Conservation (phyloP, 2,888 invertebrate genomes). For the Polietes domitor region DNA sequence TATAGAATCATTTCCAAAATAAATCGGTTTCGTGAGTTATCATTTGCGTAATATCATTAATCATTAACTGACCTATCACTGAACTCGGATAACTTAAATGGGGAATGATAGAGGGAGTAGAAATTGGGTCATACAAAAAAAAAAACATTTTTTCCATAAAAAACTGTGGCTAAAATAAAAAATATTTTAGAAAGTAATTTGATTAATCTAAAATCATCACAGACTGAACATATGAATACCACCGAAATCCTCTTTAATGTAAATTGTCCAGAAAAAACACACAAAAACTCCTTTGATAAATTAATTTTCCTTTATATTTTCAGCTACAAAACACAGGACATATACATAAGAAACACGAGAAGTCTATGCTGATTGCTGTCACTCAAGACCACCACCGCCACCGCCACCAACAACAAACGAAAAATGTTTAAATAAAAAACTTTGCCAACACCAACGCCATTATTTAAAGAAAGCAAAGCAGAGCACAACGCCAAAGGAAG, state of each 20-base stretch:
- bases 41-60: no score
- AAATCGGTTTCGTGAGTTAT: no score
- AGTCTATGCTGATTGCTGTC: not conserved
- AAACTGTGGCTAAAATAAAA: no score
- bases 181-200: no score
- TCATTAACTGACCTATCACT: no score
- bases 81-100: no score
- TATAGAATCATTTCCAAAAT: no score
- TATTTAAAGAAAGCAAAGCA: conserved; percentile 1
- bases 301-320: conserved; percentile 12
- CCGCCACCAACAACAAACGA: conserved; percentile 7
- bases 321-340: conserved; percentile 2
- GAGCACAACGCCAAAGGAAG: not conserved
- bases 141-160: no score
- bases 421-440: conserved; percentile 15
- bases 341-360: not conserved
- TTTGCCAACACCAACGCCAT: conserved; percentile 51
- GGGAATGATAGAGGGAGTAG: no score
- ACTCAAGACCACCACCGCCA: not conserved
- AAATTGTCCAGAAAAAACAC: not conserved
- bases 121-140: no score
- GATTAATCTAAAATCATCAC: no score
- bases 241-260: not conserved
- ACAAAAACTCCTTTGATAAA: conserved; percentile 16
- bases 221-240: no score